Evolutionary conservation across 2,888 invertebrate species (phyloP).

Genomic region (Beris morrisii): DNA sequence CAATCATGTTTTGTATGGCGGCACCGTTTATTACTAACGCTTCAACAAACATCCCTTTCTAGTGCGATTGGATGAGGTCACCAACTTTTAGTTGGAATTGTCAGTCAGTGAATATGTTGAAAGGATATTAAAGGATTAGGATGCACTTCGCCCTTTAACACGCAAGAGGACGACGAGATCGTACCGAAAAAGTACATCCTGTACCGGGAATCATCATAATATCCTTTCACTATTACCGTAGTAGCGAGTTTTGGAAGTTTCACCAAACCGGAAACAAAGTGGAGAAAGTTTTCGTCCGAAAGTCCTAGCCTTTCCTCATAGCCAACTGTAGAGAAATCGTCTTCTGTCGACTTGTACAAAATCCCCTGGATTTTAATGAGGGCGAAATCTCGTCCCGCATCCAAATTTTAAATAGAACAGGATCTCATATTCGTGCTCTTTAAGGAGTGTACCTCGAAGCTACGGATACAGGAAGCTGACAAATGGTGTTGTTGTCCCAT

Average conservation of each 20-base stretch:
- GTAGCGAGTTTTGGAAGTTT: constrained; percentile 21
- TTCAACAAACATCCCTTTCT: too few relatives aligned
- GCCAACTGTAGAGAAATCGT: background rate
- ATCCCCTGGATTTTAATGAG: constrained; percentile 30
- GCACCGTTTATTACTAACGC: too few relatives aligned
- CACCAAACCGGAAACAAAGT: constrained; percentile 27
- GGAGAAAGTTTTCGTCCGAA: constrained; percentile 28
- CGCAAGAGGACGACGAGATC: too few relatives aligned
- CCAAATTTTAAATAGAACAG: constrained; percentile 1
- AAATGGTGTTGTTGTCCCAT: constrained; percentile 40
- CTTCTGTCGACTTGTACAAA: constrained; percentile 3
- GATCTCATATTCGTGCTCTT: background rate
- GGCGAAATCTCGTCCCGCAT: constrained; percentile 22
- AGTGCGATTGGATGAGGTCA: too few relatives aligned
- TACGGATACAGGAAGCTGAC: constrained; percentile 40
- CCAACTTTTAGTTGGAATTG: too few relatives aligned
- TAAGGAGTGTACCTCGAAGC: constrained; percentile 28
- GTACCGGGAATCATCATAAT: constrained; percentile 18
- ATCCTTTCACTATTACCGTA: constrained; percentile 21
- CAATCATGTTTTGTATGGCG: too few relatives aligned
- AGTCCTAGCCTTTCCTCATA: constrained; percentile 16
- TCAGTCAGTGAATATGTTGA: too few relatives aligned
- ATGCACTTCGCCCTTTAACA: too few relatives aligned
- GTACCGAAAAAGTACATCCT: background rate
- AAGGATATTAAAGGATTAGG: too few relatives aligned